Evolutionary conservation across 92 coral and sea anemone genomes (phyloP).

Genomic region (Micromussa lordhowensis): DNA sequence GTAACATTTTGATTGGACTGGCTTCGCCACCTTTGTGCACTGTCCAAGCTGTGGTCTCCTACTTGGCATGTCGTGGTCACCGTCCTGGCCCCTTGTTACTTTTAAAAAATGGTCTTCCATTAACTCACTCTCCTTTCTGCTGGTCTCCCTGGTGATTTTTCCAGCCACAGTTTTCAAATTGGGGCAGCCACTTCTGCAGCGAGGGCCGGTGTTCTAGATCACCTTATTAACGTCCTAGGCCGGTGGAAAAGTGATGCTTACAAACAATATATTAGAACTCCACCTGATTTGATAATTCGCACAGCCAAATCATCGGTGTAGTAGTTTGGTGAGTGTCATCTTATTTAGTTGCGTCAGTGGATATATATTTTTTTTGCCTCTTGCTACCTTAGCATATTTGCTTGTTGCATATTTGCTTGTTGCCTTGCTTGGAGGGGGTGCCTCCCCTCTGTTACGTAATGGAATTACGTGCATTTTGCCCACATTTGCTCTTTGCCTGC

Average conservation of each 20-base stretch:
- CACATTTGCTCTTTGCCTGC: too few relatives aligned
- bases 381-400: too few relatives aligned
- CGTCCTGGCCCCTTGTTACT: too few relatives aligned
- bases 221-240: constrained; percentile 33
- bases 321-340: too few relatives aligned
- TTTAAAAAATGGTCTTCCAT: constrained; percentile 36
- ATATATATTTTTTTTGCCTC: too few relatives aligned
- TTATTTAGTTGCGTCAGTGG: too few relatives aligned
- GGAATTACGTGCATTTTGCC: too few relatives aligned
- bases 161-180: constrained; percentile 53
- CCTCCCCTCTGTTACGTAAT: too few relatives aligned
- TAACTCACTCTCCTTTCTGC: constrained; percentile 18
- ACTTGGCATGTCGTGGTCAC: too few relatives aligned
- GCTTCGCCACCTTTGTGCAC: constrained; percentile 39
- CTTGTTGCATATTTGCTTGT: too few relatives aligned
- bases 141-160: constrained; percentile 29
- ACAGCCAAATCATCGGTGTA: constrained; percentile 9
- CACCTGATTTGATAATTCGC: not conserved
- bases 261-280: constrained; percentile 42
- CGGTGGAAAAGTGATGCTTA: constrained; percentile 60
- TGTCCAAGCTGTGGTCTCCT: constrained; percentile 20
- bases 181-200: constrained; percentile 42
- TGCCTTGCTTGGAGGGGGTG: too few relatives aligned
- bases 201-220: not conserved
- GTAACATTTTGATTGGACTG: constrained; percentile 7